phyloP scores from a whole-genome alignment of 1,140 invertebrate species.

The Drosophila trapezifrons region DNA sequence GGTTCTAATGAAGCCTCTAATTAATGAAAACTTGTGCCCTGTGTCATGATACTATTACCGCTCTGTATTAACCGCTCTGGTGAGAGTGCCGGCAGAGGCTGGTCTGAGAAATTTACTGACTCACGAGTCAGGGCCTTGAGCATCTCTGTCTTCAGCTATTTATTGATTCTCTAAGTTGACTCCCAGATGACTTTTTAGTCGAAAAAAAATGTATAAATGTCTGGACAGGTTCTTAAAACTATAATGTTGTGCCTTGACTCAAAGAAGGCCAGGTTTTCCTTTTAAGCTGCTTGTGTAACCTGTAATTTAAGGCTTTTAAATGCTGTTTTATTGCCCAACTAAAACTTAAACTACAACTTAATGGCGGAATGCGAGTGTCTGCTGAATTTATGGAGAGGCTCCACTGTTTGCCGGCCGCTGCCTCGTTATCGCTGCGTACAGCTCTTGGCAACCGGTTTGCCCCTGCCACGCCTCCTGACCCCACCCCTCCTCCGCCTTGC shows the following conservation, averaged over 20 bases:
- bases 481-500: not conserved
- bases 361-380: not conserved
- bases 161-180: no score
- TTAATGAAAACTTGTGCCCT: no score
- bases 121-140: no score
- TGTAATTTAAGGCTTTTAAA: not conserved
- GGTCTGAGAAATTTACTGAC: no score
- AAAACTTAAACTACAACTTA: not conserved
- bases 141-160: not conserved
- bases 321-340: not conserved
- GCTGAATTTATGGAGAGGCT: not conserved
- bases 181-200: not conserved
- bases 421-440: conserved; percentile 31
- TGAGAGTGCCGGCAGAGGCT: no score
- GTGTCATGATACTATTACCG: no score
- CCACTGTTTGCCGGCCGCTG: conserved; percentile 17
- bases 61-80: no score
- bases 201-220: not conserved
- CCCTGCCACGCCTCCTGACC: conserved; percentile 10
- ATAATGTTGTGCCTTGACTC: not conserved
- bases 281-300: not conserved
- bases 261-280: no score
- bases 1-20: no score
- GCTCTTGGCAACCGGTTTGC: conserved; percentile 38
- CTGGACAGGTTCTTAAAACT: no score